Base-by-base conservation (phyloP, 2,113 vertebrate genomes). In the Pseudorectes ferrugineus region DNA sequence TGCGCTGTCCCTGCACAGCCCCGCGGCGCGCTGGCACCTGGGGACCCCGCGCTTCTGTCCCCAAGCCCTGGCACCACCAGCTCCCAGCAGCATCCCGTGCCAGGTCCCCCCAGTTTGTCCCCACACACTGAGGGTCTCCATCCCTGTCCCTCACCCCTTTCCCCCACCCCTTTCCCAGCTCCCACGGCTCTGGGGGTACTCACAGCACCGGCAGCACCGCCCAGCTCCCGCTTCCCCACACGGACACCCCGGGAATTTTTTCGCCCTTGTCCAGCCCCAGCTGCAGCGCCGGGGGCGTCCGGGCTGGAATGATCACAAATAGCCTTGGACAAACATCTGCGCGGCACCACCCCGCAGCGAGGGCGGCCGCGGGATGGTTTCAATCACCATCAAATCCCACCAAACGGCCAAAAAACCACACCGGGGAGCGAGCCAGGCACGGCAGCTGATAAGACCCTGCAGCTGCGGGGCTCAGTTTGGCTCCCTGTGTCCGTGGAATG, bases 331-430 rank as follows among this genome's bases (percentile, higher is more conserved):
- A 95, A 85, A 91, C 80, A 89, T 91, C 91, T 86, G 95, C 85
- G 17, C 85, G 83, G 95, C 95, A 93, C 92, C 92, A 72, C 94
- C 91, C 96, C 28, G 38, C 78, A 19, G 96, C 70, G 26, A 25
- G 93, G 24, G 74, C 78, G 88, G 88, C 87, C 26, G 54, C 2
- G 28, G 95, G 59, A 91, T 85, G 94, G 93, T 73, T 95, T 62
- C 63, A 76, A 94, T 95, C 94, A 79, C 8, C 8, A 10, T 21
- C 49, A 1, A 25, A 91, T 11, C 59, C 68, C 94, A 55, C 85
- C 28, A 14, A 61, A 58, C 1, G 17, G 46, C 92, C 45, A 4
- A 46, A 33, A 33, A 55, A 23, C 2, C 59, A 10, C 80, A 5
- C 73, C 2, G 14, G 11, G 52, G 16, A 71, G 51, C 0, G 51